Evolutionary conservation across 2,888 invertebrate species (phyloP).

Genomic region (Macrophya alboannulata): DNA sequence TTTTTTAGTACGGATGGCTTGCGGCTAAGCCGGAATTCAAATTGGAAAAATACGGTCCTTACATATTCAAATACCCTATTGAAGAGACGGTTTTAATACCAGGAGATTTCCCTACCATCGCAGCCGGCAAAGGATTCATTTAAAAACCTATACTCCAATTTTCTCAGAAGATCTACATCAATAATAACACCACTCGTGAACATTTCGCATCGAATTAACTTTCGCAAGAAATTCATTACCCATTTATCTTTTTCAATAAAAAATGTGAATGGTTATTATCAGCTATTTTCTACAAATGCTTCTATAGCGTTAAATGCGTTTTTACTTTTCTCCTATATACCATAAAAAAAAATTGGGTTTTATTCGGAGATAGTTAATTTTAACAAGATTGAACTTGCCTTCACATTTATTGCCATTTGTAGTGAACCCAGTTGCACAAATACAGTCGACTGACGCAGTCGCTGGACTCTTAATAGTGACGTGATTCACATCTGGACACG

Average conservation of each 20-base stretch:
- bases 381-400: constrained; percentile 77
- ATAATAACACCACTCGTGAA: neutral
- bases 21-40: constrained; percentile 69
- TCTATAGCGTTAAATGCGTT: neutral
- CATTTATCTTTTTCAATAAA: neutral
- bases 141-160: constrained; percentile 49
- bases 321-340: neutral
- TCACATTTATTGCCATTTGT: constrained; percentile 82
- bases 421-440: constrained; percentile 84
- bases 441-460: constrained; percentile 82
- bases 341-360: neutral
- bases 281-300: too few relatives aligned
- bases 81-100: constrained; percentile 64
- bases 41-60: constrained; percentile 71
- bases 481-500: constrained; percentile 86
- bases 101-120: constrained; percentile 68
- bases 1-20: constrained; percentile 73
- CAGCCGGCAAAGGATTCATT: constrained; percentile 68
- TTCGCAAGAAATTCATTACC: neutral
- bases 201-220: neutral
- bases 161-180: neutral
- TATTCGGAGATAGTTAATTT: neutral
- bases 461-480: constrained; percentile 82
- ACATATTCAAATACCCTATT: constrained; percentile 66
- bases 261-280: neutral